Percentiles rank a stretch among this genome's conserved stretches.
phyloP scores from a whole-genome alignment of 2,797 vertebrate species.

The Antennarius maculatus region DNA sequence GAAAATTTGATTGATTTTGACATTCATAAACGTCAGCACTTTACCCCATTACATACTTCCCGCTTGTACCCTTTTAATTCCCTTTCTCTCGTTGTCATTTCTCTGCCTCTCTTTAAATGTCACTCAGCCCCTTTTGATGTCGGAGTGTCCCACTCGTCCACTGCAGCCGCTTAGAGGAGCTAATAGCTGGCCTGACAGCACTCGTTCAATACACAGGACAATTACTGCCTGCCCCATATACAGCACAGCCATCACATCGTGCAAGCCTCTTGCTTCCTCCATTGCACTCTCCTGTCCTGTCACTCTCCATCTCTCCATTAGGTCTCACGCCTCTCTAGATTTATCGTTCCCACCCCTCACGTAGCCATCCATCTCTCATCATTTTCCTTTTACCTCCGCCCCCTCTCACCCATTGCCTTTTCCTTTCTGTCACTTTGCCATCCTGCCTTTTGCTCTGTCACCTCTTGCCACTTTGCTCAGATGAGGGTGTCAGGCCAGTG shows the following conservation, averaged over 20 bases:
- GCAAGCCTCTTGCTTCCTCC: constrained; percentile 41
- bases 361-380: constrained; percentile 31
- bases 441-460: constrained; percentile 42
- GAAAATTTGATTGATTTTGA: too few species aligned
- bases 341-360: constrained; percentile 1
- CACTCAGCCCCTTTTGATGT: constrained; percentile 39
- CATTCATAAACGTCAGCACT: too few species aligned
- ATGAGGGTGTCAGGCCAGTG: constrained; percentile 58
- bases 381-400: constrained; percentile 20
- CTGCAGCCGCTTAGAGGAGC: constrained; percentile 46
- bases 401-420: constrained; percentile 26
- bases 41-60: constrained; percentile 1
- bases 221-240: constrained; percentile 59
- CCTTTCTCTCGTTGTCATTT: neutral
- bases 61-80: constrained; percentile 12
- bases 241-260: constrained; percentile 23
- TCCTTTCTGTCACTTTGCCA: constrained; percentile 14
- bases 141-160: constrained; percentile 41
- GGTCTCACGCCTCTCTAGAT: constrained; percentile 30
- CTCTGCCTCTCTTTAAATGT: constrained; percentile 44
- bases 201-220: constrained; percentile 55
- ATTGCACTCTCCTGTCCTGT: constrained; percentile 38
- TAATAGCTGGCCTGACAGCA: constrained; percentile 61
- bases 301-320: constrained; percentile 32
- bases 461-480: constrained; percentile 42